Evolutionary conservation across 2,797 vertebrate genomes (phyloP), one percentile per base, ranked within the genome.

Genomic region (Microchirus variegatus): DNA sequence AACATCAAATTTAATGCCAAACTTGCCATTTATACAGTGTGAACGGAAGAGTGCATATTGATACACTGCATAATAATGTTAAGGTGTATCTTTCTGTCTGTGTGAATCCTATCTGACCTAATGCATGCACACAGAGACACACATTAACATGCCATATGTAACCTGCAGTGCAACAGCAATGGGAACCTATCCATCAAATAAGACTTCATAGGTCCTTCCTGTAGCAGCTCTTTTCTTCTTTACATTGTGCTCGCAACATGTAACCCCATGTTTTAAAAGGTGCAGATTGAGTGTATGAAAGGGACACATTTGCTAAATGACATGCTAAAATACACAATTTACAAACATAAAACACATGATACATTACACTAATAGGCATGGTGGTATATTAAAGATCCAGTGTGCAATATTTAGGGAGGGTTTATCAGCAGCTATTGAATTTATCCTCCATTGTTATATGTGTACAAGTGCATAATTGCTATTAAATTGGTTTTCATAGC

Each of bases 131-230:
- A 38, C 50, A 7, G 31, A 62, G 52, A 68, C 49, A 55, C 48
- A 43, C 54, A 40, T 38, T 40, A 52, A 46, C 53, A 48, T 67
- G 50, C 53, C 75, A 79, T 82, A 7, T 16, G 77, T 84, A 84
- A 84, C 81, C 83, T 81, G 52, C 22, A 22, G 22, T 66, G 73
- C 67, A 71, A 70, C 73, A 80, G 77, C 81, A 89, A 90, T 91
- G 80, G 90, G 89, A 93, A 93, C 87, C 77, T 66, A 82, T 93
- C 87, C 79, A 80, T 92, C 90, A 93, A 83, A 84, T 36, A 15
- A 14, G 59, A 78, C 73, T 73, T 65, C 81, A 63, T n/a, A 53
- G 42, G 43, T 49, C 67, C 67, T 86, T 85, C 80, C 85, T 90
- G 75, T 74, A 66, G 38, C 58, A 58, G 54, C 9, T 59, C 53